Base-by-base conservation (phyloP, 2,797 vertebrate species). In the Neopelma chrysocephalum region DNA sequence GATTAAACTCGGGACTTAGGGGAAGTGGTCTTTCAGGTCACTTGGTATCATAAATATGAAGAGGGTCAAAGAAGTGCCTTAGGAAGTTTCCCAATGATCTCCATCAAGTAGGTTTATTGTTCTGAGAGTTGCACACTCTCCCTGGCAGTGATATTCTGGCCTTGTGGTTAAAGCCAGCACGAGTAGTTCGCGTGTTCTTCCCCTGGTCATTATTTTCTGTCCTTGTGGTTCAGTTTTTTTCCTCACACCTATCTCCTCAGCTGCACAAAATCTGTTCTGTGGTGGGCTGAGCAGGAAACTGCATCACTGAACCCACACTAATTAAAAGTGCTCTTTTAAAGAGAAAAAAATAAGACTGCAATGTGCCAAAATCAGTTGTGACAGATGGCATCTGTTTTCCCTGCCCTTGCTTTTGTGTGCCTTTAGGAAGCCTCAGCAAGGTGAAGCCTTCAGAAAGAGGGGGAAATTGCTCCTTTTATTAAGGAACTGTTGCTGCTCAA, bases 361-460 rank as follows among this genome's bases (percentile, higher is more conserved):
- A 19, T 21, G 31, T 91, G 72, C 56, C 79, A 72, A 75, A 79
- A 90, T 76, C 54, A 42, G n/a, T 69, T 88, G 80, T 79, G 94
- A 94, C 77, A 90, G 93, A 57, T 58, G 57, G 51, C 80, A 84
- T 95, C 84, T 94, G 82, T 78, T 71, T 78, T 91, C 47, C n/a
- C 54, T 94, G 73, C 47, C 72, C 85, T 88, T 88, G 65, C 56
- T 69, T 90, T 88, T 76, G 54, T 81, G 45, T 66, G 54, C 50
- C 14, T 91, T 78, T 34, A 91, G 78, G 82, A 88, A 91, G 9
- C 12, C 48, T 89, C 23, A 68, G n/a, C 1, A 7, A 89, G 48
- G 36, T 71, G 69, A 90, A 86, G 32, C 50, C 32, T 91, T 29
- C 32, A 68, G 57, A 77, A 92, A 57, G 36, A 34, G 3, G 43